Evolutionary conservation across 2,888 invertebrate species (phyloP), one percentile per base, ranked within the genome.

Genomic region (Epinotia nisella): DNA sequence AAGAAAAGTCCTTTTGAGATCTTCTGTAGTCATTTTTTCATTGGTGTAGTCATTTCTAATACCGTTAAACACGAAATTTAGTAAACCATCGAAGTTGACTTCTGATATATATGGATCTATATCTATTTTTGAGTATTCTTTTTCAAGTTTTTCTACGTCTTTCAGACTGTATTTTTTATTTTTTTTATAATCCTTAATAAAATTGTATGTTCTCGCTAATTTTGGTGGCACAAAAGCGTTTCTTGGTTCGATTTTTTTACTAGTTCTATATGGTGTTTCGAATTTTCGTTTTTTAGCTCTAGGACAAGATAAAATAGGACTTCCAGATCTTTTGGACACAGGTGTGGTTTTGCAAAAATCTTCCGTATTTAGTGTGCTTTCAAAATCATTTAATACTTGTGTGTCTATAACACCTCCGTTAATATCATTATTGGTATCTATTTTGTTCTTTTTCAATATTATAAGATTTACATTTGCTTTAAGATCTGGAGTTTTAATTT

Each of bases 291-390:
- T 90, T 66, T 92, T 93, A 1, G 90, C 88, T 80, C 80, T 89
- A 0, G 91, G 89, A 78, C 91, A 93, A 0, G 87, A 88, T 0
- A 93, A 75, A 56, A 93, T 92, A 1, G 93, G 93, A 62, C 93
- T 92, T 0, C 85, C 87, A 0, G 91, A 85, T 78, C 92, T 82
- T 79, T 90, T 91, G 0, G 81, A 79, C 58, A 78, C 79, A 58
- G 83, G 80, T 65, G 75, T 71, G 17, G 76, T 77, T 71, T 79
- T 82, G 71, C 75, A 74, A 74, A 94, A 90, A 79, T 92, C 90
- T 80, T 91, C 89, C 5, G 91, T 89, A 51, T 88, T 81, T 58
- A 94, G 77, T 15, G 84, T 82, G 17, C 88, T 81, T 71, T 90
- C 86, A 72, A 94, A 94, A 74, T 93, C 85, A 60, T 88, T 84